Percentiles rank a stretch among this genome's conserved stretches.
phyloP scores from a whole-genome alignment of 2,888 invertebrate species.

The Lydus trimaculatus region DNA sequence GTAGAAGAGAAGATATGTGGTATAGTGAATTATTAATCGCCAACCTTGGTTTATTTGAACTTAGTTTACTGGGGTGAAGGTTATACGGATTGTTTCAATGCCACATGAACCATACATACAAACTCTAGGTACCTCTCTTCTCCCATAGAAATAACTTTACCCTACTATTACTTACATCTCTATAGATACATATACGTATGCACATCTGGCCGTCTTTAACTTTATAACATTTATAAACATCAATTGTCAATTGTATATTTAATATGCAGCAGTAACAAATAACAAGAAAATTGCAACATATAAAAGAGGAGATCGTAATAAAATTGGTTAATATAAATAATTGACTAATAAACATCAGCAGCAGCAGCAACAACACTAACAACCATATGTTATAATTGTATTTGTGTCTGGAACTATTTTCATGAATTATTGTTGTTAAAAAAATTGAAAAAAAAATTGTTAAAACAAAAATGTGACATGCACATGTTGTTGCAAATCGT shows the following conservation, averaged over 20 bases:
- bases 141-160: background rate
- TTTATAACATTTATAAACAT: background rate
- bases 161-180: too few relatives aligned
- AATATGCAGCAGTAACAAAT: background rate
- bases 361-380: too few relatives aligned
- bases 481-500: slow-evolving; percentile 4
- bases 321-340: background rate
- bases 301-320: background rate
- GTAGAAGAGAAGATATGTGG: too few relatives aligned
- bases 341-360: slow-evolving; percentile 5
- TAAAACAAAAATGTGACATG: slow-evolving; percentile 3
- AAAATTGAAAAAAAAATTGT: background rate
- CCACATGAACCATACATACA: slow-evolving; percentile 26
- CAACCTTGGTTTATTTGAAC: slow-evolving; percentile 43
- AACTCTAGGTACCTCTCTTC: slow-evolving; percentile 13
- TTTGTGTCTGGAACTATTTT: background rate
- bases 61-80: slow-evolving; percentile 45
- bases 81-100: slow-evolving; percentile 40
- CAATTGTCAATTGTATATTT: background rate
- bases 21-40: slow-evolving; percentile 46
- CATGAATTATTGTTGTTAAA: background rate
- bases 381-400: slow-evolving; percentile 5
- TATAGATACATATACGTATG: too few relatives aligned
- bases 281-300: slow-evolving; percentile 1
- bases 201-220: background rate